A percentile compares a stretch with the other conserved stretches of the same genome.
Conservation (phyloP, 2,888 invertebrate species). For the Zeuzera pyrina region DNA sequence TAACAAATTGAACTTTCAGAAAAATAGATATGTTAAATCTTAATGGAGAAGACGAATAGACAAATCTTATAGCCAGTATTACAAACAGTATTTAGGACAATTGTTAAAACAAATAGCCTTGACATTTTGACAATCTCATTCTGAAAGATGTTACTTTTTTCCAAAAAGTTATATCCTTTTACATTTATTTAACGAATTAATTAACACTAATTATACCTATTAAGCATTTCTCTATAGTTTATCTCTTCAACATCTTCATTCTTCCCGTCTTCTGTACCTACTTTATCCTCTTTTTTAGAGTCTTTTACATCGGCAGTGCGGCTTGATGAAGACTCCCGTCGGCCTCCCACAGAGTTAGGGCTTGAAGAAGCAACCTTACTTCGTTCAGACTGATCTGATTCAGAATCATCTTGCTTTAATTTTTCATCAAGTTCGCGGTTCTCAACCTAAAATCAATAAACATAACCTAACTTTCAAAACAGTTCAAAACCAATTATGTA, state of each 20-base stretch:
- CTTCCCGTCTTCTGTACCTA: slow-evolving; percentile 59
- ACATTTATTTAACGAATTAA: no score
- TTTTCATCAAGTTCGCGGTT: slow-evolving; percentile 78
- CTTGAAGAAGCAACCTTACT: slow-evolving; percentile 73
- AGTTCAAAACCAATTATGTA: slow-evolving; percentile 8
- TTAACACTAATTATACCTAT: no score
- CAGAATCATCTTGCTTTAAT: slow-evolving; percentile 75
- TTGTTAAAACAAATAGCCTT: no score
- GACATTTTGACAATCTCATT: no score
- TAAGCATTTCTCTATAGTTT: slow-evolving; percentile 59
- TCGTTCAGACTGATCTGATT: slow-evolving; percentile 76
- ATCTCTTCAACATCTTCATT: slow-evolving; percentile 79
- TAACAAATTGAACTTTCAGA: slow-evolving; percentile 17
- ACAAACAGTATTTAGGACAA: no score
- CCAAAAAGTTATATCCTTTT: no score
- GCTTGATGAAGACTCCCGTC: slow-evolving; percentile 67
- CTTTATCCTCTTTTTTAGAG: slow-evolving; percentile 61
- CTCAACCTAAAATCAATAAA: slow-evolving; percentile 65
- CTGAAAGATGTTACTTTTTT: no score
- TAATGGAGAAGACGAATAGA: no score
- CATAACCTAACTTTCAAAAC: slow-evolving; percentile 65
- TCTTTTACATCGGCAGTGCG: slow-evolving; percentile 57
- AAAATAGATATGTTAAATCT: no score
- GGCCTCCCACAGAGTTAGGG: slow-evolving; percentile 62
- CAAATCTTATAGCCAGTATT: no score